These are phyloP conservation scores for Seriola aureovittata DNA, from an alignment of 2,113 vertebrate genomes.

Conservation along the genomic window DNA sequence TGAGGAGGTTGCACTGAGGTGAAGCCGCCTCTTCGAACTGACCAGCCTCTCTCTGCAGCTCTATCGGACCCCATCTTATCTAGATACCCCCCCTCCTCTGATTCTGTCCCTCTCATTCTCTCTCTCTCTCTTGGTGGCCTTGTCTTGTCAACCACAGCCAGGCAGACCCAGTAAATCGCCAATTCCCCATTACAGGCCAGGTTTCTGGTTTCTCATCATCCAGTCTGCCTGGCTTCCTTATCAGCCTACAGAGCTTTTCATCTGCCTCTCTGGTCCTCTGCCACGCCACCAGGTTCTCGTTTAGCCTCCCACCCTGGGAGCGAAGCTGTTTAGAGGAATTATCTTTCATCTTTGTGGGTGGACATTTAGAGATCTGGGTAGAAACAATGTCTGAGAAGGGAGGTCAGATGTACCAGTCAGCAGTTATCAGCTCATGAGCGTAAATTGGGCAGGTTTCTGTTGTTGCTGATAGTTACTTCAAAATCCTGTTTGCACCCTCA, in stretches of 20 bases:
- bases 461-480: not conserved
- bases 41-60: constrained; percentile 15
- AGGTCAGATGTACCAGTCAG: constrained; percentile 9
- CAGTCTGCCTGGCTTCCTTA: constrained; percentile 75
- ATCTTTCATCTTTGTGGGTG: constrained; percentile 75
- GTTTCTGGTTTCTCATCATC: constrained; percentile 73
- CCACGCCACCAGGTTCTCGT: constrained; percentile 68
- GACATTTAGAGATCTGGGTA: constrained; percentile 53
- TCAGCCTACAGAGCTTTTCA: constrained; percentile 79
- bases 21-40: not conserved
- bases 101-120: constrained; percentile 13
- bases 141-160: constrained; percentile 39
- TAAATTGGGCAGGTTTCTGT: not conserved
- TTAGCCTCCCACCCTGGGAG: constrained; percentile 69
- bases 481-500: not conserved
- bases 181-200: constrained; percentile 60
- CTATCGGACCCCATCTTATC: not conserved
- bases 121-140: constrained; percentile 45
- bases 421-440: constrained; percentile 2
- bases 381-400: constrained; percentile 43
- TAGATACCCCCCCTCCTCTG: constrained; percentile 19
- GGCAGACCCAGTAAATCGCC: constrained; percentile 38
- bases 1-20: not conserved
- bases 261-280: constrained; percentile 72
- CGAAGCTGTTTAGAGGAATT: constrained; percentile 64